These are phyloP conservation scores for Pterocles orientalis DNA, from an alignment of 2,113 vertebrate species.

Conservation along the genomic window DNA sequence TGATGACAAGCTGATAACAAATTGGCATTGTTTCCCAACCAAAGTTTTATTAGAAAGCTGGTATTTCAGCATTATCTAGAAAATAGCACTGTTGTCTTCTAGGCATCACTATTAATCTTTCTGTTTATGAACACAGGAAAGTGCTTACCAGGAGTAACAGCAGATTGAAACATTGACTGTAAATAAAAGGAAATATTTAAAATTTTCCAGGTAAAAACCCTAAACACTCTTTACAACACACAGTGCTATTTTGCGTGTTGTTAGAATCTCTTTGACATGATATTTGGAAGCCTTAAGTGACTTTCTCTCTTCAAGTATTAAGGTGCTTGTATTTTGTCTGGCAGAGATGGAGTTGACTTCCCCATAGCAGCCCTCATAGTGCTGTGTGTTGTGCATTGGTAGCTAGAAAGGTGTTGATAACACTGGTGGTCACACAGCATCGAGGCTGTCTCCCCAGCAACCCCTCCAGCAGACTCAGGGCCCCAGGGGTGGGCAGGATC, in stretches of 20 bases:
- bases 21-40: not conserved
- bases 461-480: no score
- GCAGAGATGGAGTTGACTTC: no score
- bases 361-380: no score
- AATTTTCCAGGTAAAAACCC: not conserved
- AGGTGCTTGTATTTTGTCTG: not conserved
- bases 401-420: no score
- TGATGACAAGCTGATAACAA: not conserved
- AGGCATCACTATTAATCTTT: not conserved
- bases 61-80: not conserved
- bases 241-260: not conserved
- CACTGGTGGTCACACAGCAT: no score
- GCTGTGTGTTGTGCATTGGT: no score
- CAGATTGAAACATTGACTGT: not conserved
- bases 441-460: no score
- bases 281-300: not conserved
- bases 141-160: not conserved
- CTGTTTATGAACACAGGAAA: not conserved
- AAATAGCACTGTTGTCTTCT: not conserved
- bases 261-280: not conserved
- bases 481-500: no score
- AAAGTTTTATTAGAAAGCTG: not conserved
- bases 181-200: slow-evolving; percentile 1
- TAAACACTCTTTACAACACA: not conserved
- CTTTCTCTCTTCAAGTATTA: not conserved